Evolutionary conservation across 2,113 vertebrate genomes (phyloP), one percentile per base, ranked within the genome.

Genomic region (Lucifuga dentata): DNA sequence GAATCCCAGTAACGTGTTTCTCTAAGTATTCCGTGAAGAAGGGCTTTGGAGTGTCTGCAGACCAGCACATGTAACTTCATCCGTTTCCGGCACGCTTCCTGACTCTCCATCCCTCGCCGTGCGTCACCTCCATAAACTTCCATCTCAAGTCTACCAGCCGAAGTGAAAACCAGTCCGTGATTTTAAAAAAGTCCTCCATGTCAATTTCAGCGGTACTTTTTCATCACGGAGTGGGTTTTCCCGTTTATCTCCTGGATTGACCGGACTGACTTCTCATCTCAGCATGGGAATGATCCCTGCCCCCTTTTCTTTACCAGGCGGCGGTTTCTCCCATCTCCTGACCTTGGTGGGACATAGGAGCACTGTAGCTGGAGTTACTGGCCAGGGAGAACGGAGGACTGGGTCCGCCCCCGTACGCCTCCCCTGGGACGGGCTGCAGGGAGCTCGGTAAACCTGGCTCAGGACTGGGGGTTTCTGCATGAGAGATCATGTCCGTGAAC

Each of bases 401-500:
- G 65, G 96, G 96, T 8, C 97, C 96, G 23, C 95, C 94, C 39
- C 95, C 93, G 78, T 97, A 99, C n/a, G 95, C 95, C 73, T 98
- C 96, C 29, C 95, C 96, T 0, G 95, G 93, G 68, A 96, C 93
- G 40, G 97, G 93, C 88, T 98, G 97, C 87, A 99, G 91, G 10
- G 96, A 94, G 24, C 94, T 93, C 0, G 95, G 92, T 90, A 97
- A 89, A 57, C 95, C 95, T 6, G 96, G 97, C 84, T 98, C 97
- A 0, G 97, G 97, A 85, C 97, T 98, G 32, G 97, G 97, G 43
- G 96, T 95, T 89, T 98, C 97, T 16, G 96, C 93, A 40, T 96
- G 97, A 46, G 97, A 97, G 89, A 98, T 98, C 96, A 98, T 97
- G 94, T 99, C 97, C 92, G 97, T 97, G 93, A 97, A 99, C 91